These are phyloP conservation scores for Bradypus variegatus DNA, from an alignment of 2,797 vertebrate genomes.

Conservation along the genomic window DNA sequence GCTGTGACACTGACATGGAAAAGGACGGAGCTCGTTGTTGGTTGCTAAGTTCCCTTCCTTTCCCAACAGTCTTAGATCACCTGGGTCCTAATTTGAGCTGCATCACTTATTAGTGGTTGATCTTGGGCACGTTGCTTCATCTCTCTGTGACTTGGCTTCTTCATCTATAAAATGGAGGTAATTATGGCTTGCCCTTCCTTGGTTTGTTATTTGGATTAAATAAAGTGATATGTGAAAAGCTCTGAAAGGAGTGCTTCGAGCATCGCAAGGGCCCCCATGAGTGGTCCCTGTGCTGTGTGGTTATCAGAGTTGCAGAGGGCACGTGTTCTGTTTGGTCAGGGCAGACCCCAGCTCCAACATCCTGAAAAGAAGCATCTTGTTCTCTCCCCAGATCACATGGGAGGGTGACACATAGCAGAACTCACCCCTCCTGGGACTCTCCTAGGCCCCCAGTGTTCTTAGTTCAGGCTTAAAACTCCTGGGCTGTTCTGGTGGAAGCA, in stretches of 20 bases:
- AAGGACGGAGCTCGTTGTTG: background rate
- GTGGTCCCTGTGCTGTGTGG: background rate
- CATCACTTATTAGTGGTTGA: background rate
- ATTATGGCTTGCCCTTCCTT: background rate
- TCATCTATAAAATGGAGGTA: conserved; percentile 22
- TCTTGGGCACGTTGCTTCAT: conserved; percentile 2
- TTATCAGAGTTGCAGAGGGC: background rate
- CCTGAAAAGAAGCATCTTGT: background rate
- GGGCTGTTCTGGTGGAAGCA: background rate
- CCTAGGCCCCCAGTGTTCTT: background rate
- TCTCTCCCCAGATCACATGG: background rate
- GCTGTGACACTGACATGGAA: background rate
- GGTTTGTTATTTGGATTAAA: background rate
- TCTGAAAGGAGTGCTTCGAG: background rate
- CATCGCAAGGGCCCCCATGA: no score
- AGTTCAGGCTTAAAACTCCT: background rate
- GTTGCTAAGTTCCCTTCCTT: background rate
- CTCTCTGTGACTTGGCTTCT: conserved; percentile 38
- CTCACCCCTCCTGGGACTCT: background rate
- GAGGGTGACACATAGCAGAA: background rate
- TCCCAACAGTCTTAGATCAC: background rate
- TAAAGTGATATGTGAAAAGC: background rate
- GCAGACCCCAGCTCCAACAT: background rate
- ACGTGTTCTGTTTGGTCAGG: background rate
- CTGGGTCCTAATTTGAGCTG: background rate